Conservation (phyloP, 1,140 invertebrate species). For the Marisa cornuarietis region DNA sequence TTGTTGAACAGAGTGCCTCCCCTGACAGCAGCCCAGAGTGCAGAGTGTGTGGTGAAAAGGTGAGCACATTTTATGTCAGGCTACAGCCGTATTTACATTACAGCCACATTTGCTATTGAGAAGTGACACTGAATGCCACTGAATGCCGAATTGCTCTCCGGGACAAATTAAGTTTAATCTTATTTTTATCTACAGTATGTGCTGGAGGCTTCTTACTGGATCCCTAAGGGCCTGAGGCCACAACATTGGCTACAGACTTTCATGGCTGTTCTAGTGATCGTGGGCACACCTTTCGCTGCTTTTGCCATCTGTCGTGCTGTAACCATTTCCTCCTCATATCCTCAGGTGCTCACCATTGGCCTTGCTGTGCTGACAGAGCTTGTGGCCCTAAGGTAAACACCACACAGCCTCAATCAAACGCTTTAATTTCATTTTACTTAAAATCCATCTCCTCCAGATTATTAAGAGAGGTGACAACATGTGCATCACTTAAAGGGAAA, state of each 20-base stretch:
- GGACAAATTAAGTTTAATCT: not conserved
- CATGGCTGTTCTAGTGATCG: constrained; percentile 26
- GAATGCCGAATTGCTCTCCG: too few species aligned
- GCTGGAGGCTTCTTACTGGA: constrained; percentile 28
- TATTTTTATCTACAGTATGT: constrained; percentile 30
- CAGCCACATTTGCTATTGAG: too few species aligned
- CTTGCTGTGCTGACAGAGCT: constrained; percentile 32
- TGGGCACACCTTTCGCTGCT: constrained; percentile 32
- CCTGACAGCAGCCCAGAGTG: constrained; percentile 33
- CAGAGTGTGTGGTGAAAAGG: constrained; percentile 40
- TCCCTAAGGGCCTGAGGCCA: constrained; percentile 34
- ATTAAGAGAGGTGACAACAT: too few species aligned
- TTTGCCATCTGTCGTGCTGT: constrained; percentile 33
- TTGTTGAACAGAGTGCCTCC: constrained; percentile 32
- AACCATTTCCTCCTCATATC: constrained; percentile 22
- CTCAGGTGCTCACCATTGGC: constrained; percentile 33
- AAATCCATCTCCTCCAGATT: too few species aligned
- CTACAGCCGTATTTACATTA: too few species aligned
- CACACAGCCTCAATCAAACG: too few species aligned
- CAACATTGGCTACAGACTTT: constrained; percentile 38
- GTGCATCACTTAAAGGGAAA: too few species aligned
- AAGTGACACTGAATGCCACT: too few species aligned
- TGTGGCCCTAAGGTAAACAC: constrained; percentile 28
- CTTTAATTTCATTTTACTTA: too few species aligned
- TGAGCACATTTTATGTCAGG: constrained; percentile 19